These are phyloP conservation scores for Cerceris rybyensis DNA, from an alignment of 2,888 invertebrate genomes.

Conservation along the genomic window DNA sequence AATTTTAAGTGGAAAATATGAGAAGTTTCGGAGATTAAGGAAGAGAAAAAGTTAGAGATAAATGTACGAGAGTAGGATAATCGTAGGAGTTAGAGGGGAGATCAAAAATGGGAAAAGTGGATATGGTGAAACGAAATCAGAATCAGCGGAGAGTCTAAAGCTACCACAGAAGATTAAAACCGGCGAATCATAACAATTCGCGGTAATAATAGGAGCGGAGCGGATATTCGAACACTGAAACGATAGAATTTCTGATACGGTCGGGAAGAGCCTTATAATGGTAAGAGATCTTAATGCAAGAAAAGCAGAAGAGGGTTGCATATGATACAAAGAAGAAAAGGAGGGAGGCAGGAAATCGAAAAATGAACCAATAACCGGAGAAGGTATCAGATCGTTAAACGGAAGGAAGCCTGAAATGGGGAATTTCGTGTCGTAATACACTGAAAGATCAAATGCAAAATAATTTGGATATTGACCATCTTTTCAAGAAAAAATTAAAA, in stretches of 20 bases:
- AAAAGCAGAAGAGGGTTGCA: constrained; percentile 1
- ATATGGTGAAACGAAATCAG: background rate
- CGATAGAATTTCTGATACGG: background rate
- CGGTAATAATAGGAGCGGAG: background rate
- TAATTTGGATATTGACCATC: no score
- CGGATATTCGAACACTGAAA: background rate
- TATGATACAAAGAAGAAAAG: background rate
- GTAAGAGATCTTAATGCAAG: background rate
- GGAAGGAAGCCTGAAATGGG: background rate
- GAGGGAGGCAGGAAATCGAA: constrained; percentile 20
- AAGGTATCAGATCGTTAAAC: background rate
- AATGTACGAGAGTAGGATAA: no score
- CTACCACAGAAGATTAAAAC: background rate
- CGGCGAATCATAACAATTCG: background rate
- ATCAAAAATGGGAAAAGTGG: no score
- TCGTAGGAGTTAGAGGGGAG: no score
- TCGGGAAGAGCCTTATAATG: background rate
- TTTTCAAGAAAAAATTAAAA: background rate
- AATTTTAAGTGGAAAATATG: no score
- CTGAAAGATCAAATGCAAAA: background rate
- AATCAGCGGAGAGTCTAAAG: background rate
- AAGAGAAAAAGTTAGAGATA: no score
- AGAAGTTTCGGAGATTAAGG: no score
- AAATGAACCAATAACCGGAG: constrained; percentile 23
- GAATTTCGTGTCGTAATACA: background rate